These are phyloP conservation scores for Zaprionus kolodkinae DNA, from an alignment of 1,140 invertebrate genomes.

Conservation along the genomic window DNA sequence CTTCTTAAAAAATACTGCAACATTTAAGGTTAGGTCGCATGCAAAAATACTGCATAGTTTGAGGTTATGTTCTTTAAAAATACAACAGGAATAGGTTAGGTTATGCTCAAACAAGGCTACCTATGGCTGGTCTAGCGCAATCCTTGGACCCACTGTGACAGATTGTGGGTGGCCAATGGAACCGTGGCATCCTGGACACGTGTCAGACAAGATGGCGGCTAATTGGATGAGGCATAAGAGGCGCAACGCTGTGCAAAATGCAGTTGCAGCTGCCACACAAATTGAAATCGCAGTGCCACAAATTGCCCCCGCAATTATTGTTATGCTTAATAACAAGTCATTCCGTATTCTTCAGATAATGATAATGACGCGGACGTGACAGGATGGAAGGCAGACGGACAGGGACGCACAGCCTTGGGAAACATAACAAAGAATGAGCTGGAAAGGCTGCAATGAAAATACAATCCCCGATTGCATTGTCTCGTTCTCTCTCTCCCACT, in stretches of 20 bases:
- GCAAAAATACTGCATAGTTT: too few relatives aligned
- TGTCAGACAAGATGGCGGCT: not conserved
- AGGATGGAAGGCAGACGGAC: not conserved
- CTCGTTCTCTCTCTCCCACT: not conserved
- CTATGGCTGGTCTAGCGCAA: too few relatives aligned
- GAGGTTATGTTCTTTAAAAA: too few relatives aligned
- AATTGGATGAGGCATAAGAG: constrained; percentile 6
- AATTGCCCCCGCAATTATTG: constrained; percentile 41
- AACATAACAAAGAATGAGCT: constrained; percentile 28
- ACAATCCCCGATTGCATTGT: constrained; percentile 38
- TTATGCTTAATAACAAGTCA: constrained; percentile 44
- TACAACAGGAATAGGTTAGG: too few relatives aligned
- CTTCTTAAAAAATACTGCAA: too few relatives aligned
- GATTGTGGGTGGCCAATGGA: not conserved
- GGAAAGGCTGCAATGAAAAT: not conserved
- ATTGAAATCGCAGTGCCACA: constrained; percentile 38
- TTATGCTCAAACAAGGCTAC: too few relatives aligned
- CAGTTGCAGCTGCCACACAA: constrained; percentile 15
- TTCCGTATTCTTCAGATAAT: constrained; percentile 18
- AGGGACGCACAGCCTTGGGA: constrained; percentile 12
- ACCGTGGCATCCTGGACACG: not conserved
- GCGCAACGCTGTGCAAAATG: not conserved
- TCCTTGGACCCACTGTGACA: too few relatives aligned
- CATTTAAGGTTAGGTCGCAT: too few relatives aligned
- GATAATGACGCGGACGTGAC: constrained; percentile 45